These are phyloP conservation scores for Magallana angulata DNA, from an alignment of 1,140 invertebrate species.

Conservation along the genomic window DNA sequence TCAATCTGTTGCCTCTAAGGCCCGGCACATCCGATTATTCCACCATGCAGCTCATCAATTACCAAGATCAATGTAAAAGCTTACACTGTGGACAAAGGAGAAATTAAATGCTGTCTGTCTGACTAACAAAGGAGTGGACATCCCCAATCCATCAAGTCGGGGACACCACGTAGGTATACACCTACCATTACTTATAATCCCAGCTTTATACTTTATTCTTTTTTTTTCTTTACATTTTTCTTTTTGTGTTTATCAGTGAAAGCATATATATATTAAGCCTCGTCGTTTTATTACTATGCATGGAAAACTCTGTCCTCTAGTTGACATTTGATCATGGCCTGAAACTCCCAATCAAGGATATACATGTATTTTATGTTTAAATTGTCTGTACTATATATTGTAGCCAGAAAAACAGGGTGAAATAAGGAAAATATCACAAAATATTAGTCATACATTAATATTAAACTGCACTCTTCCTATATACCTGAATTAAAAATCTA, in stretches of 20 bases:
- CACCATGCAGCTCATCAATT: constrained; percentile 5
- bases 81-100: neutral
- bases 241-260: neutral
- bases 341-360: too few species aligned
- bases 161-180: neutral
- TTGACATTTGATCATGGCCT: too few species aligned
- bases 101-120: constrained; percentile 16
- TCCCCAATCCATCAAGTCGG: neutral
- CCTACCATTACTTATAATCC: neutral
- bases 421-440: too few species aligned
- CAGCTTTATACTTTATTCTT: neutral
- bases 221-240: neutral
- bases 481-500: too few species aligned
- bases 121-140: neutral
- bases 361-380: too few species aligned
- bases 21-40: neutral
- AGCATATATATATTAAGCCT: too few species aligned
- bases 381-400: too few species aligned
- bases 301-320: too few species aligned
- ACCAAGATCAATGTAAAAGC: constrained; percentile 18
- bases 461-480: too few species aligned
- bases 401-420: too few species aligned
- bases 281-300: too few species aligned
- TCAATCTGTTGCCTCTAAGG: constrained; percentile 2
- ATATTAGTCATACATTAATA: too few species aligned